Evolutionary conservation across 2,797 vertebrate species (phyloP).

Genomic region (Coreius guichenoti): DNA sequence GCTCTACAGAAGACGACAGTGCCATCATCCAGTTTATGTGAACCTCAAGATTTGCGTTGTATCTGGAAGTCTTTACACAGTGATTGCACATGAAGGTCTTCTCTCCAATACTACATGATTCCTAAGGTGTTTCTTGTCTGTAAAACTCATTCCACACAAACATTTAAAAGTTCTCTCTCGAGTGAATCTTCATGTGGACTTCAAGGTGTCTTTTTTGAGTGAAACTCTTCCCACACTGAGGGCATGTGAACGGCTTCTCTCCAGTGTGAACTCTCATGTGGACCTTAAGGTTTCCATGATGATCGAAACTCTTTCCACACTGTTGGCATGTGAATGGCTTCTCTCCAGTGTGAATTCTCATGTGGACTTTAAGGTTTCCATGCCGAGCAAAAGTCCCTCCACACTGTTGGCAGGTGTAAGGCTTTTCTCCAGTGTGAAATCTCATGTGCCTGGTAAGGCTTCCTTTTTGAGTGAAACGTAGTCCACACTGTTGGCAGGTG

Average conservation of each 20-base stretch:
- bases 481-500: neutral
- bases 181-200: no score
- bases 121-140: no score
- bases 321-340: neutral
- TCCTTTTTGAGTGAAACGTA: neutral
- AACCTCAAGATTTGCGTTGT: no score
- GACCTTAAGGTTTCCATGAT: neutral
- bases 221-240: no score
- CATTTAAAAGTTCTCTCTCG: neutral
- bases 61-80: no score
- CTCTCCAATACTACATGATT: no score
- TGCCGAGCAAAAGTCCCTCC: neutral
- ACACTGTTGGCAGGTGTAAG: neutral
- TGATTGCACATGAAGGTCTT: no score
- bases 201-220: no score
- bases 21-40: no score
- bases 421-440: neutral
- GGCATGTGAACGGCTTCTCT: neutral
- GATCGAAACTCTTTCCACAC: neutral
- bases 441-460: neutral
- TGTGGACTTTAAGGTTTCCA: neutral
- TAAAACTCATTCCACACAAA: neutral
- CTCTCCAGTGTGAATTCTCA: neutral
- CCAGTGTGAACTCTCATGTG: neutral
- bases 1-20: no score